Percentiles rank a stretch among this genome's conserved stretches.
phyloP scores from a whole-genome alignment of 2,888 invertebrate species.

The Drosophila vallismaia region DNA sequence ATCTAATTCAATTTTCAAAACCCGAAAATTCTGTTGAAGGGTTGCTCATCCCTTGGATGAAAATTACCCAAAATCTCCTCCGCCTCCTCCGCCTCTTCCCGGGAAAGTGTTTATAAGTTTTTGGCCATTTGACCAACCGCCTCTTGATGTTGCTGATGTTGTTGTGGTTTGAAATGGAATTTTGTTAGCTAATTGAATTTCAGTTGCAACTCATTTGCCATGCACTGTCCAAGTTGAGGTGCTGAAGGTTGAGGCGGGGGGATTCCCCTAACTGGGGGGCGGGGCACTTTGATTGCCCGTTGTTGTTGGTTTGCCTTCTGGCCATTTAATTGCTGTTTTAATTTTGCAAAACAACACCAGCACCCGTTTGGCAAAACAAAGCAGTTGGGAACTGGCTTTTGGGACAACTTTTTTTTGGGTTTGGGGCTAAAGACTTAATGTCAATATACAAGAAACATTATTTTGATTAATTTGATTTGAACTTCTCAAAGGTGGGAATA shows the following conservation, averaged over 20 bases:
- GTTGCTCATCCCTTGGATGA: slow-evolving; percentile 18
- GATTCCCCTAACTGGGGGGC: neutral
- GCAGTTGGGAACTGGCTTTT: slow-evolving; percentile 25
- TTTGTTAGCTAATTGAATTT: slow-evolving; percentile 79
- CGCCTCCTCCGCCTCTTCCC: neutral
- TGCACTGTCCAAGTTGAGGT: slow-evolving; percentile 52
- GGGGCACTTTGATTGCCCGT: slow-evolving; percentile 27
- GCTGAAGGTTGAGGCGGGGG: slow-evolving; percentile 4
- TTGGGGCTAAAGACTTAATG: slow-evolving; percentile 29
- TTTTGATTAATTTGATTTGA: slow-evolving; percentile 69
- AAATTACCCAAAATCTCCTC: neutral
- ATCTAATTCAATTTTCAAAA: slow-evolving; percentile 80
- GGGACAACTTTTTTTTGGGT: slow-evolving; percentile 24
- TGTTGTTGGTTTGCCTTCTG: slow-evolving; percentile 67
- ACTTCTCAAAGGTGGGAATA: slow-evolving; percentile 48
- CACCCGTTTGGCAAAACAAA: slow-evolving; percentile 31
- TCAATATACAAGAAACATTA: slow-evolving; percentile 57
- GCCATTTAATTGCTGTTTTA: slow-evolving; percentile 79
- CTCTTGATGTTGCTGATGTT: slow-evolving; percentile 36
- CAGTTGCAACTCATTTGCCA: slow-evolving; percentile 79
- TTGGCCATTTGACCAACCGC: slow-evolving; percentile 49
- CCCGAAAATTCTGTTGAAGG: slow-evolving; percentile 73
- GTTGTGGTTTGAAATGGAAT: slow-evolving; percentile 72
- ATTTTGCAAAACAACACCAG: slow-evolving; percentile 60
- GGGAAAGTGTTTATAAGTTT: slow-evolving; percentile 75